phyloP scores from a whole-genome alignment of 2,113 vertebrate genomes.

The Sinocyclocheilus grahami region DNA sequence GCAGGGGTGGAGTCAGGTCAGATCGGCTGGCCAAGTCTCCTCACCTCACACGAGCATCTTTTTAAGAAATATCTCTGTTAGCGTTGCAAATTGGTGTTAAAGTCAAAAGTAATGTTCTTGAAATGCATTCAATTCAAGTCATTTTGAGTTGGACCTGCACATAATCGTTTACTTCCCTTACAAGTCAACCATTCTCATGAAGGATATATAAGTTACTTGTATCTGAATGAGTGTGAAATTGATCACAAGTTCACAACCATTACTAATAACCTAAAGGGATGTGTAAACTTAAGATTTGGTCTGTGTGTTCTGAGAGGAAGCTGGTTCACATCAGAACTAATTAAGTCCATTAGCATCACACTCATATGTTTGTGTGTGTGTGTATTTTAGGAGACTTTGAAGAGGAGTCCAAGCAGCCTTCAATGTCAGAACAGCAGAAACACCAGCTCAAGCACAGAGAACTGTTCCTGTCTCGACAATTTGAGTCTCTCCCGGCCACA shows the following conservation, averaged over 20 bases:
- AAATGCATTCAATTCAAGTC: not conserved
- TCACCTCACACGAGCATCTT: constrained; percentile 9
- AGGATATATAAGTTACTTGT: not conserved
- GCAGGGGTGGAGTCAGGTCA: constrained; percentile 78
- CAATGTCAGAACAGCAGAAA: constrained; percentile 83
- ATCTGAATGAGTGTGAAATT: not conserved
- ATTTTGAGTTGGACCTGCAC: not conserved
- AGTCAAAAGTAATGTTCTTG: not conserved
- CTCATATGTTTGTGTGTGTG: not conserved
- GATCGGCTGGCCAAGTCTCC: constrained; percentile 59
- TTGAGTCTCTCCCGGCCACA: constrained; percentile 90
- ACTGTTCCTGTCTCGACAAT: constrained; percentile 90
- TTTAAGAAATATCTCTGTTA: not conserved
- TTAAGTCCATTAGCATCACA: not conserved
- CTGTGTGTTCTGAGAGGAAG: not conserved
- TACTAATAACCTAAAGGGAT: not conserved
- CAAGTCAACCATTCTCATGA: not conserved
- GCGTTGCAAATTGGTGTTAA: not conserved
- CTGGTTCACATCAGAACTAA: constrained; percentile 5
- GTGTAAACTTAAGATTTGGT: not conserved
- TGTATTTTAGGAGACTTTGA: constrained; percentile 85
- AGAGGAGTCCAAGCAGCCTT: constrained; percentile 91
- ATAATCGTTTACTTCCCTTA: not conserved
- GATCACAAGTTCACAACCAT: not conserved
- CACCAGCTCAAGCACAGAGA: constrained; percentile 93